These are phyloP conservation scores for Trilocha varians DNA, from an alignment of 2,888 invertebrate species.

Conservation along the genomic window DNA sequence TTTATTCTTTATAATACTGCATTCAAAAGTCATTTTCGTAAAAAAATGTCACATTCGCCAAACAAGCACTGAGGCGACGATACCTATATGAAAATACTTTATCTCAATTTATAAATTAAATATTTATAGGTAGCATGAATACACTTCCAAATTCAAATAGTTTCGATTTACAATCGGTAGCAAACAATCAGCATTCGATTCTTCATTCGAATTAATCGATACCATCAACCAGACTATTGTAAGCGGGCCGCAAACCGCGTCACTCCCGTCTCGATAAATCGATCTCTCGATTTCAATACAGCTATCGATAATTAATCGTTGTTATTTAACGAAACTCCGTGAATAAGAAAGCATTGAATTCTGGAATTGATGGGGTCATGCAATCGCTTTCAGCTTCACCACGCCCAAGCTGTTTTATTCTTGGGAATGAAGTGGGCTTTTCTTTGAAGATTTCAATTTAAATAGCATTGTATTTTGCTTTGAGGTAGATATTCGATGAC, in stretches of 20 bases:
- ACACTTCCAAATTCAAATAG: neutral
- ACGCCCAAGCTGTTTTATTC: too few species aligned
- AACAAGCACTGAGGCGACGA: too few species aligned
- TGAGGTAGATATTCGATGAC: too few species aligned
- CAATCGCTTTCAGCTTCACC: neutral
- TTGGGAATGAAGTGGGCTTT: neutral
- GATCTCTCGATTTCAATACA: conserved; percentile 39
- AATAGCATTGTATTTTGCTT: too few species aligned
- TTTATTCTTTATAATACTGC: too few species aligned
- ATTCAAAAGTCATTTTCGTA: too few species aligned
- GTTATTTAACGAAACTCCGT: conserved; percentile 51
- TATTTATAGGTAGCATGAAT: too few species aligned
- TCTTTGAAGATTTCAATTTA: too few species aligned
- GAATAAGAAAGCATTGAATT: conserved; percentile 58
- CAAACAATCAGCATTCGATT: neutral
- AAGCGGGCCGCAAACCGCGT: neutral
- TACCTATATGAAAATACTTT: too few species aligned
- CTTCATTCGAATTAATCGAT: conserved; percentile 2
- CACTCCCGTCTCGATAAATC: conserved; percentile 31
- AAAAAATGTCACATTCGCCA: too few species aligned
- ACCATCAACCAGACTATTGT: conserved; percentile 6
- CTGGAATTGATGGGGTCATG: conserved; percentile 42
- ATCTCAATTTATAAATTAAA: too few species aligned
- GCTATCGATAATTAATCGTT: conserved; percentile 57
- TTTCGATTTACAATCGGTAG: neutral